Conservation (phyloP, 2,113 vertebrate genomes). For the Gopherus evgoodei region DNA sequence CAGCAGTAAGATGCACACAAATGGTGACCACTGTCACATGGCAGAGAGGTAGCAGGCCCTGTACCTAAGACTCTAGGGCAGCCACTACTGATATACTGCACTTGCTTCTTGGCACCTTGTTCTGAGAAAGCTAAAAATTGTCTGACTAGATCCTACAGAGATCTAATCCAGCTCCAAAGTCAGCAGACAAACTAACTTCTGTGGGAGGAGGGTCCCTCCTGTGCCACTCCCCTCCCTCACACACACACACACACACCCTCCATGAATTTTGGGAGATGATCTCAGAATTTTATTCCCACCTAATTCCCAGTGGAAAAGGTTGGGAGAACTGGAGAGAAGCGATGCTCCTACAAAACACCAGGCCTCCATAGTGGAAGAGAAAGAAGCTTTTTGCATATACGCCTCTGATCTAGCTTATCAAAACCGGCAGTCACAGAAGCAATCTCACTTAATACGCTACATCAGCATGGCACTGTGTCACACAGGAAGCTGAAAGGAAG, state of each 20-base stretch:
- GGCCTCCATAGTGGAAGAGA: neutral
- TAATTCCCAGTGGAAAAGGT: neutral
- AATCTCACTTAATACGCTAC: neutral
- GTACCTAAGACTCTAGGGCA: neutral
- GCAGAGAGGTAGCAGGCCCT: neutral
- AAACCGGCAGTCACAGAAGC: neutral
- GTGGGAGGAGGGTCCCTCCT: too few relatives aligned
- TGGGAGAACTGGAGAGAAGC: too few relatives aligned
- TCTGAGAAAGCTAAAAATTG: neutral
- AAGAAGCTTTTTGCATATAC: neutral
- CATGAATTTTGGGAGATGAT: neutral
- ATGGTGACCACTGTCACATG: neutral
- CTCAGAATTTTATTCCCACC: neutral
- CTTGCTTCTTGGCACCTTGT: neutral
- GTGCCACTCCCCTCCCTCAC: too few relatives aligned
- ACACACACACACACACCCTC: too few relatives aligned
- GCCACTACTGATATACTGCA: neutral
- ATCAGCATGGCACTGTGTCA: neutral
- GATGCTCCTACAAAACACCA: too few relatives aligned
- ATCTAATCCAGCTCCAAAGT: neutral
- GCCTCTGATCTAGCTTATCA: neutral
- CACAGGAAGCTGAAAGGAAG: neutral
- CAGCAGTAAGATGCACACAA: neutral
- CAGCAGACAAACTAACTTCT: neutral
- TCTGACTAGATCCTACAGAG: neutral